These are phyloP conservation scores for Micropoecilia bifurca DNA, from an alignment of 2,797 vertebrate species.

Conservation along the genomic window DNA sequence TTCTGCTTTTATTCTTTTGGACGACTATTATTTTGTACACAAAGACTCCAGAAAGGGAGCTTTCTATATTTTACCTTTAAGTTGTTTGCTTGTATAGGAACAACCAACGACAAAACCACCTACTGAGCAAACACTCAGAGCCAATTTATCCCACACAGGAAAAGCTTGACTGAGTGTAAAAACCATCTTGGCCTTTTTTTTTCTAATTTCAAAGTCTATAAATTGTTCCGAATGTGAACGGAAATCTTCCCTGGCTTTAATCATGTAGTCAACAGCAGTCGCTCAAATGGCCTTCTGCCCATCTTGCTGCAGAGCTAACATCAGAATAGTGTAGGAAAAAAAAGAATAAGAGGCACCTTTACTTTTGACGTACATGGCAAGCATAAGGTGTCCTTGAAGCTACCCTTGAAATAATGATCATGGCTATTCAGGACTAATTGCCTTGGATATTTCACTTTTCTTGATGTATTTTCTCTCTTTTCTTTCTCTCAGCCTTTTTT, in stretches of 20 bases:
- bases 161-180: constrained; percentile 8
- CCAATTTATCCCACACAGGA: constrained; percentile 5
- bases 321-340: constrained; percentile 5
- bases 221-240: constrained; percentile 3
- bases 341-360: constrained; percentile 30
- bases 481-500: constrained; percentile 30
- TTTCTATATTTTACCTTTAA: constrained; percentile 24
- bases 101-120: constrained; percentile 1
- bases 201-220: background rate
- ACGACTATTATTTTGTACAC: background rate
- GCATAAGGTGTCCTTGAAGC: constrained; percentile 45
- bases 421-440: constrained; percentile 56
- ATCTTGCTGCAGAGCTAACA: constrained; percentile 37
- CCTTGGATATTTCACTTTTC: constrained; percentile 41
- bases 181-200: background rate
- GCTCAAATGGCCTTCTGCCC: constrained; percentile 18
- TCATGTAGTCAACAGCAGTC: constrained; percentile 7
- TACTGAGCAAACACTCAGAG: constrained; percentile 19
- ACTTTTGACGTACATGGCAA: constrained; percentile 28
- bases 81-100: constrained; percentile 30
- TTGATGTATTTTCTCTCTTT: constrained; percentile 32
- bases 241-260: constrained; percentile 3
- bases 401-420: constrained; percentile 61
- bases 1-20: background rate
- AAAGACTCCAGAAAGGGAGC: constrained; percentile 24